These are phyloP conservation scores for Melanaphis sacchari DNA, from an alignment of 1,140 invertebrate species.

Conservation along the genomic window DNA sequence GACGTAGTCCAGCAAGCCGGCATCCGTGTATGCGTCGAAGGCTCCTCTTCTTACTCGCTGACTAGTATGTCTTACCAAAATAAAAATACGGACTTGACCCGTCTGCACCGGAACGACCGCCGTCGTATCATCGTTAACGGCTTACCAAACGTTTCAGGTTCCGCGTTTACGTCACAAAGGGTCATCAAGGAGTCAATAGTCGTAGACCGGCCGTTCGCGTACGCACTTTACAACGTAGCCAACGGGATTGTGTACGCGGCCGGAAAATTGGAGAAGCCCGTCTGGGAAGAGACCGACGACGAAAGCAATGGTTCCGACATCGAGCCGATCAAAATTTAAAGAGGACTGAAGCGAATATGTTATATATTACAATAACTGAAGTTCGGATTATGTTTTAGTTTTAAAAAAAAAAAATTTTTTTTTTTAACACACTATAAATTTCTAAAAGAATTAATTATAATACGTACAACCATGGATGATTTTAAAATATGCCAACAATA, in stretches of 20 bases:
- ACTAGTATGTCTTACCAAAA: constrained; percentile 22
- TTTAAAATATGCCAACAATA: too few relatives aligned
- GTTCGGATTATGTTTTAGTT: background rate
- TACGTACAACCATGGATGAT: background rate
- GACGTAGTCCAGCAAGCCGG: constrained; percentile 37
- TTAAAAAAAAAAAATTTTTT: background rate
- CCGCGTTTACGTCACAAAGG: constrained; percentile 32
- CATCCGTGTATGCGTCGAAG: background rate
- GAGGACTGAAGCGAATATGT: background rate
- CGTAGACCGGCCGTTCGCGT: constrained; percentile 16
- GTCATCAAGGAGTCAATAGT: constrained; percentile 45
- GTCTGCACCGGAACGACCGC: background rate
- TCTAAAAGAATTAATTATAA: background rate
- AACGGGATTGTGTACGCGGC: constrained; percentile 9
- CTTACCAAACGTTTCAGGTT: constrained; percentile 36
- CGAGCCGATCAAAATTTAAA: background rate
- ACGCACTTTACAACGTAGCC: background rate
- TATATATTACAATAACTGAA: background rate
- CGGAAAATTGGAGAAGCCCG: constrained; percentile 19
- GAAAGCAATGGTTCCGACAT: background rate
- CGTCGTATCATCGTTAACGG: background rate
- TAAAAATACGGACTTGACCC: background rate
- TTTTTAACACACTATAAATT: background rate
- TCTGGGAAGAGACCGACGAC: background rate
- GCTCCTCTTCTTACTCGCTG: background rate